These are phyloP conservation scores for Amphipoea oculea DNA, from an alignment of 2,888 invertebrate species.

Conservation along the genomic window DNA sequence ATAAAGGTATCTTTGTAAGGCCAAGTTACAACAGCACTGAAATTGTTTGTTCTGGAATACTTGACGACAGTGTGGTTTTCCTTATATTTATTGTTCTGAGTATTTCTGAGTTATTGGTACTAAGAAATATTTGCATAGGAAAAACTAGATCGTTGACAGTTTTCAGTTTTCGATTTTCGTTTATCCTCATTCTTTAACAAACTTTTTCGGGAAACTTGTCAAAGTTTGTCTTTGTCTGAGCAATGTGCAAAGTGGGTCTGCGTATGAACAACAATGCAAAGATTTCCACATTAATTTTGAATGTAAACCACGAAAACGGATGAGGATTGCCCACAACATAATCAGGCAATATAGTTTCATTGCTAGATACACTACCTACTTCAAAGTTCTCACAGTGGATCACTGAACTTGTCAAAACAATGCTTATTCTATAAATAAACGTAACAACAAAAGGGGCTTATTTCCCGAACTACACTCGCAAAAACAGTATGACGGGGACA, in stretches of 20 bases:
- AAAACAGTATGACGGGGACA: constrained; percentile 48
- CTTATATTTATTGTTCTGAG: constrained; percentile 51
- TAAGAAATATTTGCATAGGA: constrained; percentile 7
- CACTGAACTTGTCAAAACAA: constrained; percentile 52
- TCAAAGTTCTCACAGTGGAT: constrained; percentile 32
- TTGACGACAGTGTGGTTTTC: constrained; percentile 44
- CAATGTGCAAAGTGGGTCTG: not conserved
- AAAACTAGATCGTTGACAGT: not conserved
- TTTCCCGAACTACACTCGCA: constrained; percentile 47
- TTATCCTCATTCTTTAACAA: not conserved
- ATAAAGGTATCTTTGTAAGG: constrained; percentile 29
- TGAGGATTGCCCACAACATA: not conserved
- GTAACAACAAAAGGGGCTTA: constrained; percentile 49
- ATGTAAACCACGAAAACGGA: not conserved
- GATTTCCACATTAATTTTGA: not conserved
- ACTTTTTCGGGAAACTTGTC: not conserved
- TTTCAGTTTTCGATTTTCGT: not conserved
- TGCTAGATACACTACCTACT: constrained; percentile 8
- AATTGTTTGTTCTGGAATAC: constrained; percentile 39
- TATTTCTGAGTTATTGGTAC: constrained; percentile 18
- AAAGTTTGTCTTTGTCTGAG: not conserved
- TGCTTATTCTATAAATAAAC: constrained; percentile 48
- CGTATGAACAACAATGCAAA: not conserved
- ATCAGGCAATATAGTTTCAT: constrained; percentile 3
- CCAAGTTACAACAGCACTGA: constrained; percentile 19